Evolutionary conservation across 2,113 vertebrate species (phyloP).

Genomic region (Jacana jacana): DNA sequence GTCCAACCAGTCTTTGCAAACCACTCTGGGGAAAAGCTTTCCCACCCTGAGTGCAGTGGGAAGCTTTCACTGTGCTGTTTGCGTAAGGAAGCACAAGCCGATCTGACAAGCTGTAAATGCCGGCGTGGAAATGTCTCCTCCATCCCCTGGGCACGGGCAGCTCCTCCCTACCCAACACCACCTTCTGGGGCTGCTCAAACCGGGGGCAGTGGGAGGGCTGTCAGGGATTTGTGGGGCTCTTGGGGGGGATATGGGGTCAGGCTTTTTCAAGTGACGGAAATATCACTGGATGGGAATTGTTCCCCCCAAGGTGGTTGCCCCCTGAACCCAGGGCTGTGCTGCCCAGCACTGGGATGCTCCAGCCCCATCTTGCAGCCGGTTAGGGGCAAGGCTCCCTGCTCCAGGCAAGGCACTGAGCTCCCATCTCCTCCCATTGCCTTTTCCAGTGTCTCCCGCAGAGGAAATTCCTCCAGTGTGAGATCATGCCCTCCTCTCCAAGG

Average conservation of each 20-base stretch:
- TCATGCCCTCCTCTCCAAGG: neutral
- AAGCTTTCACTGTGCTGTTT: neutral
- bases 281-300: rapidly evolving
- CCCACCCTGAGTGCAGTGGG: neutral
- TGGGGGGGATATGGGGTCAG: neutral
- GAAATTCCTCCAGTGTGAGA: slow-evolving; percentile 16
- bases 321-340: rapidly evolving
- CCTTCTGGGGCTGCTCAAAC: neutral
- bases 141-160: neutral
- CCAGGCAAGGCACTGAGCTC: neutral
- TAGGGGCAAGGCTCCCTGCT: neutral
- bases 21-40: slow-evolving; percentile 49
- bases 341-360: neutral
- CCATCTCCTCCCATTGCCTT: neutral
- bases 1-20: slow-evolving; percentile 40
- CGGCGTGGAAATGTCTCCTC: neutral
- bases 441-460: neutral
- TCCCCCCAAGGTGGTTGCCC: neutral
- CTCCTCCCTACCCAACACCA: neutral
- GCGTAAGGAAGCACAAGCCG: neutral
- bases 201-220: neutral
- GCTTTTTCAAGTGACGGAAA: rapidly evolving
- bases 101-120: neutral
- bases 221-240: neutral
- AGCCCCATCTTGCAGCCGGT: neutral